phyloP scores from a whole-genome alignment of 2,113 vertebrate genomes.

The Lasiurus cinereus region DNA sequence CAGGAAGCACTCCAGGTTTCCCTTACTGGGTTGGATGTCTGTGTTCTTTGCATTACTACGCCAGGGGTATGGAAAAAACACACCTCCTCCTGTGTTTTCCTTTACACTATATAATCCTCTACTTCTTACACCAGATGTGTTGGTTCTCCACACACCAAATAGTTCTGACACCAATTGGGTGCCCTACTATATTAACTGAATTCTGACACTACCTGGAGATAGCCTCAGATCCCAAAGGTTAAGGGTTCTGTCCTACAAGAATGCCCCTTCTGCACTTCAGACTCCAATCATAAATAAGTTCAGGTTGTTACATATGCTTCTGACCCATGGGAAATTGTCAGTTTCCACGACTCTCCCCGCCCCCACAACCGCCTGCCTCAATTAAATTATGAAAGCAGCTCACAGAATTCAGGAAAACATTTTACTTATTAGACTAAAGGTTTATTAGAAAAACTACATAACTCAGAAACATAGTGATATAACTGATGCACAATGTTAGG shows the following conservation, averaged over 20 bases:
- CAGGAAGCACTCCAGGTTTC: not conserved
- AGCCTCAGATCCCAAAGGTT: not conserved
- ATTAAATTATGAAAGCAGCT: not conserved
- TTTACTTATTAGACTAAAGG: not conserved
- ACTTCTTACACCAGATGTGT: not conserved
- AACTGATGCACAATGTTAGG: not conserved
- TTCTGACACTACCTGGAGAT: not conserved
- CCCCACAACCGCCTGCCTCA: too few relatives aligned
- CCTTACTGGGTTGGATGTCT: not conserved
- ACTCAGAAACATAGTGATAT: not conserved
- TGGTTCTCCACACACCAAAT: not conserved
- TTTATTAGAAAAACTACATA: not conserved
- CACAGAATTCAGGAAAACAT: not conserved
- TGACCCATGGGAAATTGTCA: not conserved
- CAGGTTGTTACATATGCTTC: not conserved
- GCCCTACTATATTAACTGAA: not conserved
- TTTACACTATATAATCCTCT: not conserved
- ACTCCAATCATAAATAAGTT: not conserved
- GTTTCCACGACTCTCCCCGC: not conserved
- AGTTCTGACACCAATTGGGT: not conserved
- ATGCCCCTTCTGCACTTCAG: not conserved
- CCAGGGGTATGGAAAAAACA: not conserved
- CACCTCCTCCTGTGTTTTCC: not conserved
- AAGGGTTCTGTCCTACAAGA: not conserved
- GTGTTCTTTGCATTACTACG: not conserved